These are phyloP conservation scores for Ectropis crepuscularia DNA, from an alignment of 2,888 invertebrate genomes.

Conservation along the genomic window DNA sequence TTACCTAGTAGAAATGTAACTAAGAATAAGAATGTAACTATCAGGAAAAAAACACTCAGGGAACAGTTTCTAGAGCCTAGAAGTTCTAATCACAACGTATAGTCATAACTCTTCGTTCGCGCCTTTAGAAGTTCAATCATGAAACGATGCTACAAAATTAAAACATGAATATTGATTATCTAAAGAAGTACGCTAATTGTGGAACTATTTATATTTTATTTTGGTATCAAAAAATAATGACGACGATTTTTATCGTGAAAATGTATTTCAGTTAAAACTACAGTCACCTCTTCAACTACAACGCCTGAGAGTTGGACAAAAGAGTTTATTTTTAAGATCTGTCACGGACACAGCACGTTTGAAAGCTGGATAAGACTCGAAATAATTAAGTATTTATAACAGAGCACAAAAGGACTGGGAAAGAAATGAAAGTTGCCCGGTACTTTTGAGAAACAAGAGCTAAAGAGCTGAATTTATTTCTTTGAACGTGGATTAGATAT, in stretches of 20 bases:
- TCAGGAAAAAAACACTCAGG: too few relatives aligned
- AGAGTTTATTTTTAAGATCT: constrained; percentile 67
- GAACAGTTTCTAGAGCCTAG: too few relatives aligned
- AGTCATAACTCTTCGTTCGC: too few relatives aligned
- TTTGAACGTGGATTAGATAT: too few relatives aligned
- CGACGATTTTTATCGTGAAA: neutral
- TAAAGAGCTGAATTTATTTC: too few relatives aligned
- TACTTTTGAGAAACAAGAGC: neutral
- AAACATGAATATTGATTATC: too few relatives aligned
- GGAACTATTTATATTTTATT: neutral
- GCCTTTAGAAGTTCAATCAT: too few relatives aligned
- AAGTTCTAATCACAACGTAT: too few relatives aligned
- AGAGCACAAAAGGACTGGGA: constrained; percentile 1
- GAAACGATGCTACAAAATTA: too few relatives aligned
- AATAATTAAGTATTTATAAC: constrained; percentile 47
- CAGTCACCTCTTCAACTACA: constrained; percentile 46
- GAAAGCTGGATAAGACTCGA: constrained; percentile 41
- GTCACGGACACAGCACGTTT: constrained; percentile 47
- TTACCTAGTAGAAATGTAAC: too few relatives aligned
- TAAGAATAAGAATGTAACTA: too few relatives aligned
- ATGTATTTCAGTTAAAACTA: constrained; percentile 34
- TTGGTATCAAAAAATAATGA: neutral
- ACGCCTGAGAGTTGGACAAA: constrained; percentile 53
- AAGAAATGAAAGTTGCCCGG: neutral
- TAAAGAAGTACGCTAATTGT: too few relatives aligned